Conservation (phyloP, 1,140 invertebrate genomes). For the Drosophila suzukii region DNA sequence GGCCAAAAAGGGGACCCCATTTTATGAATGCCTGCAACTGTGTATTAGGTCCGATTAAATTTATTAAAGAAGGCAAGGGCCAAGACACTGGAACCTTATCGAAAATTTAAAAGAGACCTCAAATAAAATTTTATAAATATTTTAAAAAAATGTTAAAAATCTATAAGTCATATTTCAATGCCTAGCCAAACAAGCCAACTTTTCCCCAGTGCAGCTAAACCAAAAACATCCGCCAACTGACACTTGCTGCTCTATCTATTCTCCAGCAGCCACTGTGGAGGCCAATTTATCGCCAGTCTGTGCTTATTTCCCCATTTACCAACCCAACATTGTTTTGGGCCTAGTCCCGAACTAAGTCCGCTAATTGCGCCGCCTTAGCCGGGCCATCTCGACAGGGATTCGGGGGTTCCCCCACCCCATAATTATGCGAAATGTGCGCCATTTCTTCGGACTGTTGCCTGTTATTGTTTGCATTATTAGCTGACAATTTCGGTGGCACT, state of each 20-base stretch:
- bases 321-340: conserved; percentile 15
- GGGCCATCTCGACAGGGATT: conserved; percentile 15
- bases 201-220: conserved; percentile 1
- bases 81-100: too few species aligned
- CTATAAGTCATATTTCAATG: not conserved
- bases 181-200: not conserved
- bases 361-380: conserved; percentile 76
- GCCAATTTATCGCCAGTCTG: conserved; percentile 62
- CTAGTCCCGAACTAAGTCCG: conserved; percentile 61
- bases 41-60: conserved; percentile 79
- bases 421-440: conserved; percentile 69
- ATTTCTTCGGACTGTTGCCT: conserved; percentile 47
- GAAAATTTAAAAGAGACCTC: too few species aligned
- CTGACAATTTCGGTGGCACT: conserved; percentile 65
- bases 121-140: too few species aligned
- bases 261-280: conserved; percentile 54
- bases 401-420: not conserved
- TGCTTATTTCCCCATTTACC: conserved; percentile 11
- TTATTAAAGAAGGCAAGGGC: conserved; percentile 68
- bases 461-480: conserved; percentile 80
- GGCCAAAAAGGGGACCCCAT: conserved; percentile 11
- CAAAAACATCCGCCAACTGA: conserved; percentile 62
- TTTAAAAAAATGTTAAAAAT: not conserved
- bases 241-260: conserved; percentile 69
- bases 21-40: conserved; percentile 42